Evolutionary conservation across 1,140 invertebrate species (phyloP), one percentile per base, ranked within the genome.

Genomic region (Eumaeus atala): DNA sequence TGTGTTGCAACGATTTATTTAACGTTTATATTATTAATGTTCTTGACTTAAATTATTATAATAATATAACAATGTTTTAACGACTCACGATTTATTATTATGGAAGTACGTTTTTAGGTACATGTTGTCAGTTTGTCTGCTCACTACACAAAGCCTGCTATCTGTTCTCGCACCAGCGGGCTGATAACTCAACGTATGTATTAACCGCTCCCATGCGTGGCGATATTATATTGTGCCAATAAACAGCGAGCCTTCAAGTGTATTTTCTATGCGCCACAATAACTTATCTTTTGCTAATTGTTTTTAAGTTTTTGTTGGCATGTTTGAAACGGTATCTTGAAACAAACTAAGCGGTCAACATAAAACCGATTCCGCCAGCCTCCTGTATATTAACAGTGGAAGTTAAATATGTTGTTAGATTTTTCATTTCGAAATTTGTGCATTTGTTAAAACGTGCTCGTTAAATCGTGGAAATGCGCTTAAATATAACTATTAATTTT

Each of bases 121-220:
- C 82, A 85, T 85, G 65, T 55, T 57, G 51, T 54, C 52, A 50
- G 64, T 53, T 56, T 35, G n/a, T 58, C 56, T 56, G 66, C 67
- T 16, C 59, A 64, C 60, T 49, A 64, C 54, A 66, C 67, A 63
- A 66, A 73, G 64, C 59, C 58, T 57, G 70, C 66, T 84, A 84
- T 84, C 79, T 67, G 78, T 85, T 72, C 70, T 72, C 79, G 76
- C 83, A 77, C 77, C 78, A 77, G 51, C 63, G 76, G 59, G 33
- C 76, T 70, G 79, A 85, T 84, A 84, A 80, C 70, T 76, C n/a
- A 81, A 81, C 82, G 79, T 80, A 76, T 74, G 67, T 83, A 80
- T 81, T 81, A 83, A 80, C 73, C 74, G 70, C 78, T 77, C 74
- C 80, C 69, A 74, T 75, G 57, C 68, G 61, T 75, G 70, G 72